Evolutionary conservation across 2,888 invertebrate genomes (phyloP), one percentile per base, ranked within the genome.

Genomic region (Achlya flavicornis): DNA sequence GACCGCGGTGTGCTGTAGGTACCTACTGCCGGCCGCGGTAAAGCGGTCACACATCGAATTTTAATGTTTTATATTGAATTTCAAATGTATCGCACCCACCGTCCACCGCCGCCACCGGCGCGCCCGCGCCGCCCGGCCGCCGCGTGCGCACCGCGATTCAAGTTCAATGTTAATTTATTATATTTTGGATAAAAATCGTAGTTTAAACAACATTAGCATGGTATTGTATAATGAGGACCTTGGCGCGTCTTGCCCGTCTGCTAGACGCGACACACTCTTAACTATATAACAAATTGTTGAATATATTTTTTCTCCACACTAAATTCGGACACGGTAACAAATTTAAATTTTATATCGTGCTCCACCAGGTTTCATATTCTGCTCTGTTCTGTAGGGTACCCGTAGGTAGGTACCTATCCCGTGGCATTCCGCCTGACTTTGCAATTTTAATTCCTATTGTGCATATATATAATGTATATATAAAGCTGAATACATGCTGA

Each of bases 151-250:
- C n/a, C 46, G 14, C 58, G 58, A 60, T n/a, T 62, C 66, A 66
- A 64, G 66, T 64, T 66, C 66, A 66, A 62, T 64, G 66, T 14
- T 66, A 62, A 53, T 19, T 16, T 48, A 53, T 32, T 32, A 61
- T 58, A 46, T 60, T 61, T 41, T 8, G 38, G 38, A 61, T 19
- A 59, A 48, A 19, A 60, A 48, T 4, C 59, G 53, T 53, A 46
- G 26, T 60, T 53, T 19, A 38, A 57, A 59, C 63, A 46, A 35
- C 59, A 58, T 60, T 63, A 59, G 53, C 63, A 35, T 53, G 26
- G 26, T 35, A 41, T 38, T 48, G 53, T 59, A 63, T 63, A 53
- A 60, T 59, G 48, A 33, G 35, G 59, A 60, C n/a, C 38, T 53
- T 35, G 58, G 35, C 59, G 46, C 46, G 35, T 38, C 53, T 48